These are phyloP conservation scores for Harlomillsia oculata DNA, from an alignment of 1,140 invertebrate genomes.

Conservation along the genomic window DNA sequence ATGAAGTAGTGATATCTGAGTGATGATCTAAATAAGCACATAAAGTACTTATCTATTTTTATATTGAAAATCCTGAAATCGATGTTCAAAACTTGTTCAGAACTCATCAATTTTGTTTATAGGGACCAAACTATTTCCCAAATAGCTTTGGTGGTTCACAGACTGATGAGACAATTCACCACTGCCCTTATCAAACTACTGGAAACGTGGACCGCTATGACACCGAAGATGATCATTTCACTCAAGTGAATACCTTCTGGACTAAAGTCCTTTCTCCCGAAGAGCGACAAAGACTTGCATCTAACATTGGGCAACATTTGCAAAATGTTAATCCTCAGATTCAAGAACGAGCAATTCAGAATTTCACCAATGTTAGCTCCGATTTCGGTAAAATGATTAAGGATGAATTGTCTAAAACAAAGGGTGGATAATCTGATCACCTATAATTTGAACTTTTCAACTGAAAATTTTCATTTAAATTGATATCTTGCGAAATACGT, in stretches of 20 bases:
- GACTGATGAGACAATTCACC: conserved; percentile 22
- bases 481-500: too few species aligned
- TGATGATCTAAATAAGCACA: too few species aligned
- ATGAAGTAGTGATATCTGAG: too few species aligned
- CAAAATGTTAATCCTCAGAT: conserved; percentile 46
- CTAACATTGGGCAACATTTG: conserved; percentile 49
- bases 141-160: conserved; percentile 52
- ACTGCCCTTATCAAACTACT: conserved; percentile 20
- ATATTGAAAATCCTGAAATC: too few species aligned
- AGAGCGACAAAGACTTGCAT: conserved; percentile 43
- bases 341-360: conserved; percentile 36
- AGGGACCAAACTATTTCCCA: conserved; percentile 55
- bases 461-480: too few species aligned
- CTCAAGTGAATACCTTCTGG: conserved; percentile 51
- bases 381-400: conserved; percentile 28
- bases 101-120: conserved; percentile 39
- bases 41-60: too few species aligned
- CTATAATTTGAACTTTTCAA: too few species aligned
- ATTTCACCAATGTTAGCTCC: conserved; percentile 26
- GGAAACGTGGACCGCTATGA: conserved; percentile 40
- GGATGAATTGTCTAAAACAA: too few species aligned
- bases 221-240: conserved; percentile 49
- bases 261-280: conserved; percentile 46
- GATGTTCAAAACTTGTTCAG: conserved; percentile 42
- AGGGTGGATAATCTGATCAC: too few species aligned